Conservation (phyloP, 2,888 invertebrate genomes). For the Papilio gigon region DNA sequence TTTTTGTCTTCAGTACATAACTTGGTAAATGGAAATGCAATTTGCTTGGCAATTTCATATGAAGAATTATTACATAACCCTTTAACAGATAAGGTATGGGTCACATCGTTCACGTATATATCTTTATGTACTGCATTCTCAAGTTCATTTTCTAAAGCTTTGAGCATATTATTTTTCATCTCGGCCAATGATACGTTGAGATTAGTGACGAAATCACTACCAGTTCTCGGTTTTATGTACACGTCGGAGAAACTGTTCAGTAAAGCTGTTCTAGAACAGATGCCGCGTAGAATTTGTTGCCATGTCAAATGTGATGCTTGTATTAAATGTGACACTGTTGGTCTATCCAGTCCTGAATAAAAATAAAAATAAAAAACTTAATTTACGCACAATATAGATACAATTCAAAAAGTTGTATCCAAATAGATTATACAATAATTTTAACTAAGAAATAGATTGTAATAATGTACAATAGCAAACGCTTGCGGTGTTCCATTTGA, state of each 20-base stretch:
- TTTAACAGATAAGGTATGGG: constrained; percentile 67
- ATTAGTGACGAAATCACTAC: constrained; percentile 65
- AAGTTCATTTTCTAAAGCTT: constrained; percentile 57
- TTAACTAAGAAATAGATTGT: too few relatives aligned
- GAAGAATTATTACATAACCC: constrained; percentile 79
- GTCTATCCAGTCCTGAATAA: constrained; percentile 82
- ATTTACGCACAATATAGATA: too few relatives aligned
- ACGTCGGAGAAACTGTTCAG: constrained; percentile 84
- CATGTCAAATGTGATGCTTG: constrained; percentile 84
- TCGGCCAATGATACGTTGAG: constrained; percentile 72
- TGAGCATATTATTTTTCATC: constrained; percentile 76
- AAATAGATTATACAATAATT: too few relatives aligned
- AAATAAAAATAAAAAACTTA: constrained; percentile 16
- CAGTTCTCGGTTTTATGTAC: constrained; percentile 83
- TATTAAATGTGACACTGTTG: constrained; percentile 84
- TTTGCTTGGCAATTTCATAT: constrained; percentile 81
- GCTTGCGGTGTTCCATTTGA: too few relatives aligned
- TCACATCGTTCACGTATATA: constrained; percentile 45
- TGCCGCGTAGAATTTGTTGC: constrained; percentile 85
- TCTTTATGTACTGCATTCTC: constrained; percentile 47
- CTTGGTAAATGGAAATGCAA: constrained; percentile 68
- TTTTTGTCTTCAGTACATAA: constrained; percentile 35
- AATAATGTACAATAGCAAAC: too few relatives aligned
- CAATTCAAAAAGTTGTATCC: too few relatives aligned
- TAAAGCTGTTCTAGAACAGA: constrained; percentile 80